Evolutionary conservation across 1,140 invertebrate species (phyloP).

Genomic region (Gryon sp.): DNA sequence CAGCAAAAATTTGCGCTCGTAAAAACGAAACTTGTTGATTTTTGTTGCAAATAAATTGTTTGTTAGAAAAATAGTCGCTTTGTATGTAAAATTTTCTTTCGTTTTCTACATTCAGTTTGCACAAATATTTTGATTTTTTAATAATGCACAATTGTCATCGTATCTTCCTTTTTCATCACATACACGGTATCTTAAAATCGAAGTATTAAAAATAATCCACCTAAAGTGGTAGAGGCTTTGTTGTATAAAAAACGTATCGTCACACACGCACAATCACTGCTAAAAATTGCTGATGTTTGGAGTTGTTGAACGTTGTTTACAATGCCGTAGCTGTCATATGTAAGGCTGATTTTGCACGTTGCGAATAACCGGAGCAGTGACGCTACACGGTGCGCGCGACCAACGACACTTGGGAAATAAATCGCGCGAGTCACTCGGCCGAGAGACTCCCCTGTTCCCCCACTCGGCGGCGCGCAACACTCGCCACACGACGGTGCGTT

Average conservation of each 20-base stretch:
- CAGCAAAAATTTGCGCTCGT: too few species aligned
- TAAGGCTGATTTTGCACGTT: slow-evolving; percentile 44
- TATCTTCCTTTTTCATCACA: too few species aligned
- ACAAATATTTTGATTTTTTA: too few species aligned
- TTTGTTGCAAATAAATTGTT: too few species aligned
- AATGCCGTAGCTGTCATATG: slow-evolving; percentile 26
- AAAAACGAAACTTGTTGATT: too few species aligned
- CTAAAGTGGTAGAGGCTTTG: too few species aligned
- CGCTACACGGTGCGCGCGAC: slow-evolving; percentile 57
- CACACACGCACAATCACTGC: slow-evolving; percentile 17
- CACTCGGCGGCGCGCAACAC: slow-evolving; percentile 40
- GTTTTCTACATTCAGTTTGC: too few species aligned
- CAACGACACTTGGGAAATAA: slow-evolving; percentile 66
- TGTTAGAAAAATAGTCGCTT: too few species aligned
- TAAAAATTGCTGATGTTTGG: background rate
- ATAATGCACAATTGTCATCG: too few species aligned
- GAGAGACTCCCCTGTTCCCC: slow-evolving; percentile 57
- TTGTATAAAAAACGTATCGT: slow-evolving; percentile 22
- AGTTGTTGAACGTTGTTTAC: slow-evolving; percentile 27
- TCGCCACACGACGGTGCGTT: slow-evolving; percentile 40
- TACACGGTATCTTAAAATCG: background rate
- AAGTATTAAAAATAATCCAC: background rate
- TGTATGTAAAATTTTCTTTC: too few species aligned
- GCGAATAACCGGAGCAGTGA: slow-evolving; percentile 50
- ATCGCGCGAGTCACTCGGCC: slow-evolving; percentile 60